Base-by-base conservation (phyloP, 2,797 vertebrate species). In the Clarias platycephalus region DNA sequence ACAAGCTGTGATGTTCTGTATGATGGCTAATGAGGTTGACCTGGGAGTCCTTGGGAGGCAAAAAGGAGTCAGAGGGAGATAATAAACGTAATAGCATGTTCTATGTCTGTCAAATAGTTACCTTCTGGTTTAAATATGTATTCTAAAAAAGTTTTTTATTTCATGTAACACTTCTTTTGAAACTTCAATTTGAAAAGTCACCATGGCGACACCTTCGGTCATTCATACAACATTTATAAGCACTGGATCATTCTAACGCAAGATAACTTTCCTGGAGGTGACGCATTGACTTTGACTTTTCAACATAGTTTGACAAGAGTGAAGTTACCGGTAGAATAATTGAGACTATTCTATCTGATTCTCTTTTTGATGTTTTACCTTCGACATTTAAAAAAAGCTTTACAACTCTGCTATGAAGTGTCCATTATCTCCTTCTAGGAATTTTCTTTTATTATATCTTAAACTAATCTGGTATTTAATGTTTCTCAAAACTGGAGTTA, bases 11-110 rank as follows among this genome's bases (percentile, higher is more conserved):
- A 88, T 87, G 88, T 90, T 91, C 86, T 84, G 81, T 83, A 84
- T 88, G 85, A 86, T 62, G 57, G 90, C 86, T 92, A 93, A 94
- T 90, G 87, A 93, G 90, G 87, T 83, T 58, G 72, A 90, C 87
- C 83, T 62, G 2, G 62, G 44, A 83, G 81, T 76, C 88, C 89
- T 89, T 88, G 85, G 80, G 66, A 86, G 66, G 81, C 28, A 83
- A 72, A 28, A 40, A 64, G 64, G 63, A 34, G 26, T 31, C 20
- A 75, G 49, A 85, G 20, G 77, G 28, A 84, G 63, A 34, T 53
- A 26, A 49, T 15, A 66, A 62, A 34, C 20, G 13, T 58, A 34
- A 82, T 70, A 60, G 24, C 55, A 60, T 66, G 64, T 68, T 40
- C 26, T 31, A 34, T 31, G n/a, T 80, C 55, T 71, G 53, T 70